A percentile compares a stretch with the other conserved stretches of the same genome.
These are phyloP conservation scores for Gasterosteus aculeatus DNA, from an alignment of 2,113 vertebrate genomes.

Conservation along the genomic window DNA sequence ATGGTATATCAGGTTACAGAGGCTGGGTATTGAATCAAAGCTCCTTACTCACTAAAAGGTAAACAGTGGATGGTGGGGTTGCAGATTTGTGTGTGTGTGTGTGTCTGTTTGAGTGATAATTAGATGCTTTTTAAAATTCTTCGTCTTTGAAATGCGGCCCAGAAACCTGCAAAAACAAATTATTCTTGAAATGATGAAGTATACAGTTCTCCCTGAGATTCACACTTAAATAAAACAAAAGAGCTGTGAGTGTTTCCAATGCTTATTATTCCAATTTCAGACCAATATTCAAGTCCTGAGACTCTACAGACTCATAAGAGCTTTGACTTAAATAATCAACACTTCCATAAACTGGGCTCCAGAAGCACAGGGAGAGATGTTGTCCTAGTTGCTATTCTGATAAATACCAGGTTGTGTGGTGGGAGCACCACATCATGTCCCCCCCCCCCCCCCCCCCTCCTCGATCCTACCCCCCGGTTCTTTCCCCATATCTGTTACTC, in stretches of 20 bases:
- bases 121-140: background rate
- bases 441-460: background rate
- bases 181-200: background rate
- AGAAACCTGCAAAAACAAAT: background rate
- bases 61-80: background rate
- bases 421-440: background rate
- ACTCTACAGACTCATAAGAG: constrained; percentile 48
- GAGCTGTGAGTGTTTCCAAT: constrained; percentile 2
- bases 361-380: too few species aligned
- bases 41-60: constrained; percentile 7
- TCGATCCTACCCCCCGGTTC: constrained; percentile 15
- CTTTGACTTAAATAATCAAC: constrained; percentile 39
- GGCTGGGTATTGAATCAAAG: constrained; percentile 9
- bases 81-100: background rate
- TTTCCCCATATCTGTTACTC: constrained; percentile 36
- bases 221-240: background rate
- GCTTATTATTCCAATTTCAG: constrained; percentile 21
- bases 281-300: constrained; percentile 27
- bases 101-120: background rate
- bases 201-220: constrained; percentile 5
- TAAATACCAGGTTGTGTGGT: too few species aligned
- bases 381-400: too few species aligned
- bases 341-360: background rate
- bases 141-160: background rate
- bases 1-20: constrained; percentile 27